These are phyloP conservation scores for Bergia sp. DNA, from an alignment of 92 coral and sea anemone genomes.

Conservation along the genomic window DNA sequence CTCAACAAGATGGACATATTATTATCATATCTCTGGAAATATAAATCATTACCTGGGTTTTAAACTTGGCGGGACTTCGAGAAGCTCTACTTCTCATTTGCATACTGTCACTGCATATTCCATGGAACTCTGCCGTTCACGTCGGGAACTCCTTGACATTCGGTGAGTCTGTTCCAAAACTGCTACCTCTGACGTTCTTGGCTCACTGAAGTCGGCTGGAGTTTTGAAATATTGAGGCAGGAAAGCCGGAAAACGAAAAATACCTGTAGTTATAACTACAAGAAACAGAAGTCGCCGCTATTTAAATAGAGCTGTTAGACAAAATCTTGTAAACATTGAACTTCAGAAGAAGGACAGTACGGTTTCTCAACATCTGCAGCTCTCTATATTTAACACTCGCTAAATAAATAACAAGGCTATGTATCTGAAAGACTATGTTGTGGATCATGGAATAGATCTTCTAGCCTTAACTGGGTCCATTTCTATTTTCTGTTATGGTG, in stretches of 20 bases:
- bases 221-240: not conserved
- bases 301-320: too few species aligned
- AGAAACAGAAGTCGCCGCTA: too few species aligned
- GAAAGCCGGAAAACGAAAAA: not conserved
- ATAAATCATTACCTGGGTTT: not conserved
- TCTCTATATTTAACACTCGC: too few species aligned
- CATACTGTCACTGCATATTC: not conserved
- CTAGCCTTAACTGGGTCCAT: too few species aligned
- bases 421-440: too few species aligned
- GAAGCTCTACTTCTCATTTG: slow-evolving; percentile 5
- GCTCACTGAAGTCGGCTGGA: slow-evolving; percentile 11
- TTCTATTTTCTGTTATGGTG: too few species aligned
- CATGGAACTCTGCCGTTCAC: not conserved
- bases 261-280: not conserved
- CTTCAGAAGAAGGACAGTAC: too few species aligned
- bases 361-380: too few species aligned
- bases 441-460: too few species aligned
- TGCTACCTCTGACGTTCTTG: not conserved
- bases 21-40: not conserved
- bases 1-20: not conserved
- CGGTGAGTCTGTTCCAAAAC: not conserved
- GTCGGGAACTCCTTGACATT: not conserved
- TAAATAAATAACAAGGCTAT: too few species aligned
- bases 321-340: too few species aligned
- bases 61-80: not conserved